Evolutionary conservation across 2,888 invertebrate species (phyloP), one percentile per base, ranked within the genome.

Genomic region (Mimas tiliae): DNA sequence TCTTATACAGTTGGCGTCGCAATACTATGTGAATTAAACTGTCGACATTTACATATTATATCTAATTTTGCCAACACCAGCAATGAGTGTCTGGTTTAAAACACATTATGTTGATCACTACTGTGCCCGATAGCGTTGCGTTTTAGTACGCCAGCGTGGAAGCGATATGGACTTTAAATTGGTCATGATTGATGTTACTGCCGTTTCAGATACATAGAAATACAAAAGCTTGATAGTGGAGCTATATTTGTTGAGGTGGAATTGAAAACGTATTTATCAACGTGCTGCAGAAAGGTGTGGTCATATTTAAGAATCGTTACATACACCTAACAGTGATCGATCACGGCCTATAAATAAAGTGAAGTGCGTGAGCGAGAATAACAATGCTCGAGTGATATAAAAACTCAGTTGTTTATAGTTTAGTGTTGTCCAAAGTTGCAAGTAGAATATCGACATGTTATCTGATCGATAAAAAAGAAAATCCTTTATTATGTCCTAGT

Each of bases 91-190:
- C 12, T 58, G 34, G 38, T 42, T 58, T 11, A 58, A 42, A 42
- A 58, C 58, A 7, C 38, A 58, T 58, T n/a, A 53, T 3, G 42
- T 42, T 42, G 16, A 42, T 16, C 50, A 53, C 53, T n/a, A 53
- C 12, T 14, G n/a, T 34, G 12, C 19, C 58, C 19, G 19, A 16
- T 38, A 11, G 19, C 12, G 34, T 55, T 55, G 34, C 55, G 16
- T 55, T 66, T 62, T 67, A 70, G 55, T 55, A 55, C 55, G n/a
- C 38, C 55, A 58, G 19, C 42, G 11, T 58, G 58, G 19, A 58
- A 42, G 42, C 19, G 38, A 58, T 42, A 19, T 42, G 58, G 58
- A 6, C 12, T 58, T 58, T 58, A 42, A 58, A 42, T 58, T 58
- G 58, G 58, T 19, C 42, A 19, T 19, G 42, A 34, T 48, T 16